phyloP scores from a whole-genome alignment of 1,140 invertebrate genomes.

The Pissodes strobi region DNA sequence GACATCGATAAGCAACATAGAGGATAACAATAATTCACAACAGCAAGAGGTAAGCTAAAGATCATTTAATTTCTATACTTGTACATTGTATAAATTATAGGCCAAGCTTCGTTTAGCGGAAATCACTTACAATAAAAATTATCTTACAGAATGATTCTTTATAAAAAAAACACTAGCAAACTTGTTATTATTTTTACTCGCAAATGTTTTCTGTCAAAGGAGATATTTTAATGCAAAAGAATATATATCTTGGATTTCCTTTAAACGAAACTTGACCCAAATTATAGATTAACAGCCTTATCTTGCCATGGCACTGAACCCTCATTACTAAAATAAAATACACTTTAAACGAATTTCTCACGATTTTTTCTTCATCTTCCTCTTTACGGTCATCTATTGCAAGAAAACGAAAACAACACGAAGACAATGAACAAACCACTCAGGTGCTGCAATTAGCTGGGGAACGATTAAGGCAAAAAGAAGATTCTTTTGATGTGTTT shows the following conservation, averaged over 20 bases:
- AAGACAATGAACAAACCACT: not conserved
- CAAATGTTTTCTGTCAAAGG: too few relatives aligned
- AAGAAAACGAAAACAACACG: not conserved
- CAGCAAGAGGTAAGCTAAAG: not conserved
- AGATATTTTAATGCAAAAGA: too few relatives aligned
- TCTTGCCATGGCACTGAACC: not conserved
- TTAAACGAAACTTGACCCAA: too few relatives aligned
- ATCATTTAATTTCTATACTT: conserved; percentile 7
- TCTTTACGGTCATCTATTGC: not conserved
- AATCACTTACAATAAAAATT: too few relatives aligned
- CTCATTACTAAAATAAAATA: not conserved
- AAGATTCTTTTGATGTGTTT: not conserved
- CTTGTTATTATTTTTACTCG: too few relatives aligned
- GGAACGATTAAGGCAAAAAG: not conserved
- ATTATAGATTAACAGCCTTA: too few relatives aligned
- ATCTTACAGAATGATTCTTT: too few relatives aligned
- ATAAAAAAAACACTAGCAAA: too few relatives aligned
- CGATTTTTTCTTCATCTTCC: not conserved
- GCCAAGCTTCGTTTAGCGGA: not conserved
- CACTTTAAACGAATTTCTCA: not conserved
- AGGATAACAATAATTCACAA: conserved; percentile 7
- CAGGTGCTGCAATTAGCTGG: not conserved
- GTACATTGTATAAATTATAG: conserved; percentile 4
- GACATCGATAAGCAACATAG: conserved; percentile 4
- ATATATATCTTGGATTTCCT: too few relatives aligned